These are phyloP conservation scores for Rhorus exstirpatorius DNA, from an alignment of 2,888 invertebrate genomes.

Conservation along the genomic window DNA sequence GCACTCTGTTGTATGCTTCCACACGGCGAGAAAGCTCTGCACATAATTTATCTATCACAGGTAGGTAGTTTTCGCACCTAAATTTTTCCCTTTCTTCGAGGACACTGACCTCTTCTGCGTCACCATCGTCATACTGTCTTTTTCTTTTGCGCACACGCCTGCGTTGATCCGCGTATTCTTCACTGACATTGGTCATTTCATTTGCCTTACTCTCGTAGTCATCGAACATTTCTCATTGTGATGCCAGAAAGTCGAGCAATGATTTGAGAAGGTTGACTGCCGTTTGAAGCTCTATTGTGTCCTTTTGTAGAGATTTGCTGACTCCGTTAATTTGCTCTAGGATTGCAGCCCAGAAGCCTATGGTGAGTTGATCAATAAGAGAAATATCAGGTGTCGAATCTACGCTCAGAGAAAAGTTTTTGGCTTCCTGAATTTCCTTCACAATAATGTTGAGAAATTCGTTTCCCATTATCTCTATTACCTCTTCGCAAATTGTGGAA, in stretches of 20 bases:
- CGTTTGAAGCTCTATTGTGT: neutral
- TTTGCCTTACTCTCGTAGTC: neutral
- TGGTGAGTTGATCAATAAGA: too few species aligned
- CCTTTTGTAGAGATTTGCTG: neutral
- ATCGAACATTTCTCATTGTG: neutral
- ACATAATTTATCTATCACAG: neutral
- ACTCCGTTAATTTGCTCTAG: neutral
- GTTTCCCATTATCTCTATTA: neutral
- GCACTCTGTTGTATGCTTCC: neutral
- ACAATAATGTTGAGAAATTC: neutral
- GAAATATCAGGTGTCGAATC: too few species aligned
- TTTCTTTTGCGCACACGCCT: neutral
- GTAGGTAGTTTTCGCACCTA: neutral
- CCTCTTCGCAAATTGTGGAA: slow-evolving; percentile 65
- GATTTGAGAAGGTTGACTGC: neutral
- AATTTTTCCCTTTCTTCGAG: neutral
- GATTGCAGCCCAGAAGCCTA: neutral
- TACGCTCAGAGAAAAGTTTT: neutral
- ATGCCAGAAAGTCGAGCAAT: neutral
- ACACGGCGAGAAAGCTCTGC: neutral
- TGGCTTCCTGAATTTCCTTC: neutral
- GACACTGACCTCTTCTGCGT: neutral
- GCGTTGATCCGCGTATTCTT: neutral
- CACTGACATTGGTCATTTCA: neutral
- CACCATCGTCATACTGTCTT: neutral